A percentile compares a stretch with the other conserved stretches of the same genome.
phyloP scores from a whole-genome alignment of 2,113 vertebrate genomes.

The Nymphicus hollandicus region DNA sequence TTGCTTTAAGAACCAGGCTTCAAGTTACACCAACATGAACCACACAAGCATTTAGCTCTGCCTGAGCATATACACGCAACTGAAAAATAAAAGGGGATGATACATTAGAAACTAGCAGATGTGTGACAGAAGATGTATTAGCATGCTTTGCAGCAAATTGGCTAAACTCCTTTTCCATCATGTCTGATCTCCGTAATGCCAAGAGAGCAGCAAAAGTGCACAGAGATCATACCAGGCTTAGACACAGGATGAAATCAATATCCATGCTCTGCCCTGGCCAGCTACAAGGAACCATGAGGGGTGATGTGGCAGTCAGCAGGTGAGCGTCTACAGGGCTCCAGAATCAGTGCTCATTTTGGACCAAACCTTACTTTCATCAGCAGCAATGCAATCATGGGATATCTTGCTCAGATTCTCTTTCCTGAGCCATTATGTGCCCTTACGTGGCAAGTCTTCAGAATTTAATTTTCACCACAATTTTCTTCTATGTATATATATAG shows the following conservation, averaged over 20 bases:
- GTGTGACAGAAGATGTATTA: neutral
- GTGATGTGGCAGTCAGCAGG: accelerated
- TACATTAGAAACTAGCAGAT: neutral
- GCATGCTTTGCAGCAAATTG: neutral
- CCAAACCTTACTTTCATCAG: neutral
- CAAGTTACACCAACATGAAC: neutral
- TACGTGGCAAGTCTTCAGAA: neutral
- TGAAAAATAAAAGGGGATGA: neutral
- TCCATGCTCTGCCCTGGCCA: neutral
- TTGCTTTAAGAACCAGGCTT: neutral
- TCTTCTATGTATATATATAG: neutral
- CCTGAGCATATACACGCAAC: accelerated
- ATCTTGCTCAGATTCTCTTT: neutral
- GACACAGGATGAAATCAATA: neutral
- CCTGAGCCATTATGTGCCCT: neutral
- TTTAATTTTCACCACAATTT: neutral
- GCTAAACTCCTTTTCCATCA: neutral
- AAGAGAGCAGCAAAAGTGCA: neutral
- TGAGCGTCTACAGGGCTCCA: neutral
- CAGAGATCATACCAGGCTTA: neutral
- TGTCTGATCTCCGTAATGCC: neutral
- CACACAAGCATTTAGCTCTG: neutral
- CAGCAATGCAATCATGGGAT: neutral
- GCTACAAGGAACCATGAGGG: accelerated
- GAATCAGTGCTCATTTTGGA: neutral